Conservation (phyloP, 2,888 invertebrate species). For the Pyrgus malvae region DNA sequence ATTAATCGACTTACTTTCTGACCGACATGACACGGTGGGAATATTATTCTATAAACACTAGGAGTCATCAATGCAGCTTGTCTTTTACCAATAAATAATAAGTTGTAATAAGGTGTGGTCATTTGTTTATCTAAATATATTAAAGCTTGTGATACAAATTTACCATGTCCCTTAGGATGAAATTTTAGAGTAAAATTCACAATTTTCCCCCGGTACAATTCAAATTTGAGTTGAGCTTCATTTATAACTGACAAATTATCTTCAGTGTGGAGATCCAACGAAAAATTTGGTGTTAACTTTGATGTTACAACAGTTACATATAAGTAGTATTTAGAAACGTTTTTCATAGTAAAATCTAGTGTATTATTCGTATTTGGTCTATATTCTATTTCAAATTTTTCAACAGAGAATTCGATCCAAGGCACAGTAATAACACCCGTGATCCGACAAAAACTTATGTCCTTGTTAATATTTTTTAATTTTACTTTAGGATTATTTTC, state of each 20-base stretch:
- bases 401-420: conserved; percentile 62
- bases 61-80: conserved; percentile 54
- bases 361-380: conserved; percentile 42
- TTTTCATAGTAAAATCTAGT: conserved; percentile 63
- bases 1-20: conserved; percentile 44
- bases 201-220: conserved; percentile 47
- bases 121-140: conserved; percentile 66
- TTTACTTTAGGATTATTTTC: conserved; percentile 64
- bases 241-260: conserved; percentile 46
- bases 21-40: conserved; percentile 60
- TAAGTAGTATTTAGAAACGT: conserved; percentile 64
- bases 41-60: conserved; percentile 55
- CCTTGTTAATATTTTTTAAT: conserved; percentile 57
- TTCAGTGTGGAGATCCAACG: conserved; percentile 49
- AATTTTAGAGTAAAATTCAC: conserved; percentile 54
- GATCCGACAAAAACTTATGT: conserved; percentile 65
- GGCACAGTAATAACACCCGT: conserved; percentile 67
- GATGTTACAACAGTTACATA: conserved; percentile 55
- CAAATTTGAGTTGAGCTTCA: conserved; percentile 61
- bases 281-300: conserved; percentile 61
- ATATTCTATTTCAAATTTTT: conserved; percentile 65
- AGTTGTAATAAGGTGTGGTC: conserved; percentile 63
- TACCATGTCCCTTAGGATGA: conserved; percentile 63
- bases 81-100: conserved; percentile 63
- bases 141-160: conserved; percentile 58